phyloP scores from a whole-genome alignment of 2,797 vertebrate species.

The Eulemur mongoz region DNA sequence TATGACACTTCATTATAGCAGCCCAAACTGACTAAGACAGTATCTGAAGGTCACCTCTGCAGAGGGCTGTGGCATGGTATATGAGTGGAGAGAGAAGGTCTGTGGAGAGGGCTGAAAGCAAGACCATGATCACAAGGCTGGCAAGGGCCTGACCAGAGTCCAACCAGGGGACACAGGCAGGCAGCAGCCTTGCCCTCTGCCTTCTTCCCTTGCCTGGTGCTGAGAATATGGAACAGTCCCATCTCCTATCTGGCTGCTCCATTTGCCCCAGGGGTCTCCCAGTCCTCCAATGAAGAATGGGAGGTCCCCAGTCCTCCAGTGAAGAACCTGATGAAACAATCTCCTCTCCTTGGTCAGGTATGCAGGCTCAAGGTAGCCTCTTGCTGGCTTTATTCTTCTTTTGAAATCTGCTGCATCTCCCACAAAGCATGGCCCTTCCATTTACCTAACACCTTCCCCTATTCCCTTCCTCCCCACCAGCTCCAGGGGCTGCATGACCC shows the following conservation, averaged over 20 bases:
- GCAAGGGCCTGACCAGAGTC: not conserved
- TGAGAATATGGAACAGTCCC: not conserved
- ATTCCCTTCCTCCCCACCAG: not conserved
- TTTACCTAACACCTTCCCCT: not conserved
- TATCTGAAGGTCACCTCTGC: not conserved
- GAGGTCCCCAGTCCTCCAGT: not conserved
- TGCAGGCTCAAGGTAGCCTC: not conserved
- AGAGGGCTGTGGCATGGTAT: not conserved
- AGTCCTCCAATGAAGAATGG: not conserved
- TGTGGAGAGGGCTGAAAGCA: too few relatives aligned
- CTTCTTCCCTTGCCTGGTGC: not conserved
- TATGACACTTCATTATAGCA: not conserved
- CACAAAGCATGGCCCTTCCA: not conserved
- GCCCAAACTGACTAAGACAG: not conserved
- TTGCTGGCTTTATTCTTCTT: conserved; percentile 3
- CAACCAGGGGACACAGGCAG: not conserved
- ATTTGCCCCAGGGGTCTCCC: not conserved
- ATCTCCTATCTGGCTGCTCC: not conserved
- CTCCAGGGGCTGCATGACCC: not conserved
- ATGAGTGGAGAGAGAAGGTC: not conserved
- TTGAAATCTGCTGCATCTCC: not conserved
- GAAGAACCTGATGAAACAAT: not conserved
- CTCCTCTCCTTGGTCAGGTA: not conserved
- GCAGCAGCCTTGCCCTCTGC: not conserved
- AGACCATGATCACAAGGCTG: not conserved